These are phyloP conservation scores for Drosophila anomalata DNA, from an alignment of 2,888 invertebrate genomes.

Conservation along the genomic window DNA sequence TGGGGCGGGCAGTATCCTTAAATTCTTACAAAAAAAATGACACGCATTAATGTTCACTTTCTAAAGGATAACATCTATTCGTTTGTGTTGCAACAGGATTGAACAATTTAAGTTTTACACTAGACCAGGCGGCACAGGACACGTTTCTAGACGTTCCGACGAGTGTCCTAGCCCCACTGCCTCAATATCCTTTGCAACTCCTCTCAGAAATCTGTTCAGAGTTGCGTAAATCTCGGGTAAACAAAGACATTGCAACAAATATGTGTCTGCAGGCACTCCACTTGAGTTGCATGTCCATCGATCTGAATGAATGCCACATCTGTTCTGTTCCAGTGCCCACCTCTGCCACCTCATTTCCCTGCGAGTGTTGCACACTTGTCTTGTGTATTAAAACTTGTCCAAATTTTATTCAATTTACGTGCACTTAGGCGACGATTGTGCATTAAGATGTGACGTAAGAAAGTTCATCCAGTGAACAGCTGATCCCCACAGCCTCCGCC, in stretches of 20 bases:
- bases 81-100: constrained; percentile 60
- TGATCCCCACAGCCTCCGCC: constrained; percentile 21
- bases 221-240: constrained; percentile 67
- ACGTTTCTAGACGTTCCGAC: constrained; percentile 38
- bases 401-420: constrained; percentile 77
- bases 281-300: constrained; percentile 56
- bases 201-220: constrained; percentile 65
- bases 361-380: constrained; percentile 55
- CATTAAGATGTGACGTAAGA: constrained; percentile 71
- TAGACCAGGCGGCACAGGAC: constrained; percentile 44
- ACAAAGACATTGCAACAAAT: constrained; percentile 22
- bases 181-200: constrained; percentile 28
- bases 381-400: constrained; percentile 75
- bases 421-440: constrained; percentile 77
- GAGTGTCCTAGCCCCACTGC: constrained; percentile 24
- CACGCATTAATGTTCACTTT: constrained; percentile 59
- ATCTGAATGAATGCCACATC: constrained; percentile 39
- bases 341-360: constrained; percentile 8
- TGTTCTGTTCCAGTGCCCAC: constrained; percentile 15
- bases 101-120: constrained; percentile 64
- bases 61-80: constrained; percentile 70
- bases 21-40: constrained; percentile 29
- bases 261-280: constrained; percentile 30
- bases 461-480: constrained; percentile 37
- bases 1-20: constrained; percentile 16